A percentile compares a stretch with the other conserved stretches of the same genome.
These are phyloP conservation scores for Eupithecia subumbrata DNA, from an alignment of 2,888 invertebrate genomes.

Conservation along the genomic window DNA sequence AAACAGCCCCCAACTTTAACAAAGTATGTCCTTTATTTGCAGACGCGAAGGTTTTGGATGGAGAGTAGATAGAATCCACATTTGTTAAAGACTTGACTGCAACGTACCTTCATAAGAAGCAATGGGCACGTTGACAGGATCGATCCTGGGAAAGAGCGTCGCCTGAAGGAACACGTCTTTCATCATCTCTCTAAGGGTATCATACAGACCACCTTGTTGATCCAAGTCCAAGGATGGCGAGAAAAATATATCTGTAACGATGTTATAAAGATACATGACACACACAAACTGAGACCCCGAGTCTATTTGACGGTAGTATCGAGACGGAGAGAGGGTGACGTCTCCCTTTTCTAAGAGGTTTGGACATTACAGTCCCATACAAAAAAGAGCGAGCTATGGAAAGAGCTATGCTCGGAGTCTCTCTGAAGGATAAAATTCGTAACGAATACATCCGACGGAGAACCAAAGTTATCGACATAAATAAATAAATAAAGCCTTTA, in stretches of 20 bases:
- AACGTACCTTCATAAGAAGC: constrained; percentile 71
- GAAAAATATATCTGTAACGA: constrained; percentile 85
- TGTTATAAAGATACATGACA: neutral
- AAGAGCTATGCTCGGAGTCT: too few species aligned
- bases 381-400: too few species aligned
- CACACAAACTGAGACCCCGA: neutral
- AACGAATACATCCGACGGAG: too few species aligned
- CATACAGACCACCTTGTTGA: constrained; percentile 86
- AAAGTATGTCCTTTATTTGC: neutral
- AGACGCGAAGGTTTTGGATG: neutral
- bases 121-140: constrained; percentile 70
- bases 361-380: neutral
- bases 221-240: constrained; percentile 89
- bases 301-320: neutral
- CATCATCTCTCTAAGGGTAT: constrained; percentile 87
- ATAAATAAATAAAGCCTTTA: too few species aligned
- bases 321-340: neutral
- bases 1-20: too few species aligned
- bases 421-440: too few species aligned
- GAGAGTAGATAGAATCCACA: neutral
- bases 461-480: too few species aligned
- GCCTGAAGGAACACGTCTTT: constrained; percentile 91
- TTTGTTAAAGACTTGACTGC: neutral
- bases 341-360: neutral
- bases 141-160: constrained; percentile 88